phyloP scores from a whole-genome alignment of 2,888 invertebrate genomes.

The Xestia ashworthii region DNA sequence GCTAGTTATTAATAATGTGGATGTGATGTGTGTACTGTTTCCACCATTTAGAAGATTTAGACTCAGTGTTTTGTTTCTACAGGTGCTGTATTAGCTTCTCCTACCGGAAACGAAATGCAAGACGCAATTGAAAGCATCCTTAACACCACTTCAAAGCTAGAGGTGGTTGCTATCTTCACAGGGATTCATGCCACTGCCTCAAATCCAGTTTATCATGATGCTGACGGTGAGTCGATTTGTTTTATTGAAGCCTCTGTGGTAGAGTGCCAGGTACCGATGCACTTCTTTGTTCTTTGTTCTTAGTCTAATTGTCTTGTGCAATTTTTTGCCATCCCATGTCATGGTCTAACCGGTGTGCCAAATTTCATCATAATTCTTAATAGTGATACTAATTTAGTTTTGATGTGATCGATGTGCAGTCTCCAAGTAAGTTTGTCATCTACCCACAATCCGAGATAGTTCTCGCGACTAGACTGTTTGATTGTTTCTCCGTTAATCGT shows the following conservation, averaged over 20 bases:
- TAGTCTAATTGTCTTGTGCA: not conserved
- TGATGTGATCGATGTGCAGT: too few relatives aligned
- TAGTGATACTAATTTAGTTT: too few relatives aligned
- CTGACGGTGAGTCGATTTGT: slow-evolving; percentile 2
- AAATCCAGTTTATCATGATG: slow-evolving; percentile 5
- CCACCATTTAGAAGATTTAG: too few relatives aligned
- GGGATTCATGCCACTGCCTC: slow-evolving; percentile 6
- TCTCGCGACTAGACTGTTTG: too few relatives aligned
- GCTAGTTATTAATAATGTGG: too few relatives aligned
- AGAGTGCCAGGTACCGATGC: not conserved
- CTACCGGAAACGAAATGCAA: not conserved
- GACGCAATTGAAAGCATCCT: not conserved
- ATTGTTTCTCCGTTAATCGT: too few relatives aligned
- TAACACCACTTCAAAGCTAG: too few relatives aligned
- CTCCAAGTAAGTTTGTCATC: too few relatives aligned
- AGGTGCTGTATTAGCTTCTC: slow-evolving; percentile 26
- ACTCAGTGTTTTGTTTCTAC: not conserved
- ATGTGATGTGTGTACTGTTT: too few relatives aligned
- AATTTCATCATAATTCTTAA: too few relatives aligned
- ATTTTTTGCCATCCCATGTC: not conserved
- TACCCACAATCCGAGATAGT: too few relatives aligned
- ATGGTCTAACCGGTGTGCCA: too few relatives aligned
- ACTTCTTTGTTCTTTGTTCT: not conserved
- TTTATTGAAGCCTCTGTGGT: not conserved
- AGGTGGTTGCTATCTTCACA: not conserved